Percentiles rank a stretch among this genome's conserved stretches.
Evolutionary conservation across 2,797 vertebrate species (phyloP).

Genomic region (Xyrichtys novacula): DNA sequence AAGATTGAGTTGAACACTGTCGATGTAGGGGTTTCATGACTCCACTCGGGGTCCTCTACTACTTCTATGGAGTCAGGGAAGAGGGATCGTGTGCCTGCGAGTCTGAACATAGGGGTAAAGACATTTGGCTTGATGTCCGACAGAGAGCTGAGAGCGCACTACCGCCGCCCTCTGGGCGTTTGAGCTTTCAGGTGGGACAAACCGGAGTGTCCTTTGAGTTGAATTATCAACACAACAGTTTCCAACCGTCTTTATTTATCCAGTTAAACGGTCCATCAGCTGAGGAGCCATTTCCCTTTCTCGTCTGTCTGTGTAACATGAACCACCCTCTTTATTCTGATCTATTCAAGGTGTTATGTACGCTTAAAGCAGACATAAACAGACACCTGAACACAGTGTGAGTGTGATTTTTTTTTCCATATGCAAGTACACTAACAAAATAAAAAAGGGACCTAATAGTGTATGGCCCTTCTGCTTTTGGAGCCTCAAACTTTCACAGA

Average conservation of each 20-base stretch:
- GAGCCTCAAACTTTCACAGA: no score
- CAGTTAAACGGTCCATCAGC: conserved; percentile 18
- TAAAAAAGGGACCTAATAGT: no score
- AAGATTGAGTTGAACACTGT: background rate
- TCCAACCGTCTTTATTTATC: conserved; percentile 32
- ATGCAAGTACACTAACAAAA: no score
- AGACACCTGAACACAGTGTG: background rate
- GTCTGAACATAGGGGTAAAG: background rate
- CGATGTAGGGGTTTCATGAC: background rate
- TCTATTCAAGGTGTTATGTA: conserved; percentile 6
- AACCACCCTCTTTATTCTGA: conserved; percentile 18
- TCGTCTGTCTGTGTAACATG: conserved; percentile 17
- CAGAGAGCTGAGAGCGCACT: conserved; percentile 55
- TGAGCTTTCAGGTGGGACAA: conserved; percentile 19
- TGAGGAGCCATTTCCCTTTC: conserved; percentile 32
- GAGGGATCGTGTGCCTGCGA: conserved; percentile 32
- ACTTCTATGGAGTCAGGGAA: background rate
- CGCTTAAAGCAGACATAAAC: background rate
- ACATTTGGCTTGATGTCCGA: fast-evolving
- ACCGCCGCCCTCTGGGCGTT: conserved; percentile 76
- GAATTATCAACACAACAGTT: conserved; percentile 22
- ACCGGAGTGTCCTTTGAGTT: conserved; percentile 6
- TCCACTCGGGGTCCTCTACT: background rate
- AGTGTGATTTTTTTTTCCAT: background rate
- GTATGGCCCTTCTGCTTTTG: no score